phyloP scores from a whole-genome alignment of 2,888 invertebrate genomes.

The Alviniconcha strummeri region DNA sequence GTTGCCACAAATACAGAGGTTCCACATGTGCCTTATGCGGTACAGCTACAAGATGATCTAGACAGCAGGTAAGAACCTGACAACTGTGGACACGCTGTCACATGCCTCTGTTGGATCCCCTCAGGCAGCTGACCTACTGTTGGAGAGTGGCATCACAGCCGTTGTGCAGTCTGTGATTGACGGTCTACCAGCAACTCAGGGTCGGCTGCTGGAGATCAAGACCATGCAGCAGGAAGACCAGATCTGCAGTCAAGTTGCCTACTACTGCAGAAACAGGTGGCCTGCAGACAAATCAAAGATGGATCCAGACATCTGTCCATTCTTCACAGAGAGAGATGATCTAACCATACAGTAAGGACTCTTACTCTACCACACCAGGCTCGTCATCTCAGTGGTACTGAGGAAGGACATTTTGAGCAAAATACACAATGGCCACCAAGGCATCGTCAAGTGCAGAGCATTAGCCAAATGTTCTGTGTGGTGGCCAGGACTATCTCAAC shows the following conservation, averaged over 20 bases:
- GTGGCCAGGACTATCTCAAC: neutral
- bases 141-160: neutral
- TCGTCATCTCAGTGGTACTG: neutral
- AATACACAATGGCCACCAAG: neutral
- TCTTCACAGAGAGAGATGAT: neutral
- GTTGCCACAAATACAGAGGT: conserved; percentile 22
- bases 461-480: neutral
- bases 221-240: no score
- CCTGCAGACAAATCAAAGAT: neutral
- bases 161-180: neutral
- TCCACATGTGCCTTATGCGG: conserved; percentile 8
- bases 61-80: conserved; percentile 1
- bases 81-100: conserved; percentile 1
- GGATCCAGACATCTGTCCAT: neutral
- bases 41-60: neutral
- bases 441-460: neutral
- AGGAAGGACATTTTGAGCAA: neutral
- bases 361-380: neutral
- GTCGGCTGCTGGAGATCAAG: no score
- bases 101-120: neutral
- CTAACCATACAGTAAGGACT: neutral
- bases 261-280: neutral
- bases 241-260: no score
- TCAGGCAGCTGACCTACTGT: neutral
- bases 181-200: neutral